Conservation (phyloP, 2,888 invertebrate species). For the Doris montereyensis region DNA sequence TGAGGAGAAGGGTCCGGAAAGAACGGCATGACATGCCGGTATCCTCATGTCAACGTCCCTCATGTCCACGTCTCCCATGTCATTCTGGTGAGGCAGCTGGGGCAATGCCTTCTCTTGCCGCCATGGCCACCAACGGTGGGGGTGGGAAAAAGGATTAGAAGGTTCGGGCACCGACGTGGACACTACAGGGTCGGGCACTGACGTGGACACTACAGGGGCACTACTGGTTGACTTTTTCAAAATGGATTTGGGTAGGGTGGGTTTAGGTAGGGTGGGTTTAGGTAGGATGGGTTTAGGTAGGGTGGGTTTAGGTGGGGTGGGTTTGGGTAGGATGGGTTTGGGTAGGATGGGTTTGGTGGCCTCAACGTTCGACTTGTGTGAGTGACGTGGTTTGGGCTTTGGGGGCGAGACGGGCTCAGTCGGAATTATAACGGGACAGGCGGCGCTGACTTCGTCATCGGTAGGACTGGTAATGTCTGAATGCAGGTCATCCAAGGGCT, state of each 20-base stretch:
- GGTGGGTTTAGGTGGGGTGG: neutral
- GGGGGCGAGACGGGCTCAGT: slow-evolving; percentile 18
- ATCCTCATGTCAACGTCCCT: slow-evolving; percentile 40
- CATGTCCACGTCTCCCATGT: slow-evolving; percentile 25
- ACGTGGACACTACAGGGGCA: neutral
- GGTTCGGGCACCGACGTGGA: neutral
- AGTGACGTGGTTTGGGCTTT: neutral
- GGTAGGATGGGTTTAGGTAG: neutral
- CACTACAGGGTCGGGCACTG: neutral
- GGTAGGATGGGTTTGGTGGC: neutral
- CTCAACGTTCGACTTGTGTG: neutral
- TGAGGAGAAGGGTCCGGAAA: neutral
- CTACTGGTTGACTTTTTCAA: neutral
- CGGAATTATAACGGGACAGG: slow-evolving; percentile 22
- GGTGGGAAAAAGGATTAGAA: neutral
- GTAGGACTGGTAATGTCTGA: neutral
- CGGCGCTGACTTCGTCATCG: neutral
- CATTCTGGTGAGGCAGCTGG: neutral
- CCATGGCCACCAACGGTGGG: neutral
- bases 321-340: neutral
- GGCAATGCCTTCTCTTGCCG: neutral
- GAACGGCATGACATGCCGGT: slow-evolving; percentile 1
- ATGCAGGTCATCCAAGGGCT: slow-evolving; percentile 18
- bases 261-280: neutral
- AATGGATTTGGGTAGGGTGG: neutral